These are phyloP conservation scores for Apis mellifera DNA, from an alignment of 1,140 invertebrate species.

Conservation along the genomic window DNA sequence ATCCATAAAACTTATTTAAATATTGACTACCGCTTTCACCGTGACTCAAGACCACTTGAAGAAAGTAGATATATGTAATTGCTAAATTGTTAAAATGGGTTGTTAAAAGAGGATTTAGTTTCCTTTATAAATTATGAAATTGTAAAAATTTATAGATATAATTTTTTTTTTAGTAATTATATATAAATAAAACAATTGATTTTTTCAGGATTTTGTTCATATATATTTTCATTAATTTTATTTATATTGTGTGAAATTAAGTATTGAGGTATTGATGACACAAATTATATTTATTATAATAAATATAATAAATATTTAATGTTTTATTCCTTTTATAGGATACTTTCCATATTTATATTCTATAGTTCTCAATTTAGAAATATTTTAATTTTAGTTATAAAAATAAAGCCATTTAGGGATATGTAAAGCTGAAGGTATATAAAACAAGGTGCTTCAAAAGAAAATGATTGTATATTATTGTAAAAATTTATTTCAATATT, in stretches of 20 bases:
- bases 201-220: constrained; percentile 17
- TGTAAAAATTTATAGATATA: background rate
- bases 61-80: constrained; percentile 56
- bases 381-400: constrained; percentile 6
- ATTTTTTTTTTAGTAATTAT: constrained; percentile 6
- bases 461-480: background rate
- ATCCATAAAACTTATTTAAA: constrained; percentile 31
- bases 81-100: constrained; percentile 45
- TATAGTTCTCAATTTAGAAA: background rate
- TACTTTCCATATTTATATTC: background rate
- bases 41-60: constrained; percentile 76
- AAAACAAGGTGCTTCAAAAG: background rate
- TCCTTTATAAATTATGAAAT: constrained; percentile 8
- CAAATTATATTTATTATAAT: background rate
- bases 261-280: background rate
- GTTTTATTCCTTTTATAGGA: constrained; percentile 8
- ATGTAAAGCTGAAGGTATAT: background rate
- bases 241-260: background rate
- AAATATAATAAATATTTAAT: background rate
- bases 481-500: background rate
- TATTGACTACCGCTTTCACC: constrained; percentile 72
- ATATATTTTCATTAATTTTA: background rate
- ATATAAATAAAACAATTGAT: background rate
- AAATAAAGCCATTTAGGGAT: background rate
- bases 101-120: constrained; percentile 29